Percentiles rank a stretch among this genome's conserved stretches.
phyloP scores from a whole-genome alignment of 2,888 invertebrate species.

The Sturmia bella region DNA sequence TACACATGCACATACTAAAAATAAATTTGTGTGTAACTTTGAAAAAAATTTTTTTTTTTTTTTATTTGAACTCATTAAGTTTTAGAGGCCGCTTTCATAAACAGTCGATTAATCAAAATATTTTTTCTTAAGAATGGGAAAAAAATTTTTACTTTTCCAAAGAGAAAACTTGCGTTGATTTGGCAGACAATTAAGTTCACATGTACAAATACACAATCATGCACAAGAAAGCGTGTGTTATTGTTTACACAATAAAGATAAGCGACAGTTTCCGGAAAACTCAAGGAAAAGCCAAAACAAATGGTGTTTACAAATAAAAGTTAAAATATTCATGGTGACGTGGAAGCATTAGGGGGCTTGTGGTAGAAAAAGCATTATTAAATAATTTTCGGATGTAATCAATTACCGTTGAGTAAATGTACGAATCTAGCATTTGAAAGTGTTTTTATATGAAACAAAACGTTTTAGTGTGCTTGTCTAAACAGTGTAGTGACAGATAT shows the following conservation, averaged over 20 bases:
- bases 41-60: neutral
- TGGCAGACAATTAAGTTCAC: neutral
- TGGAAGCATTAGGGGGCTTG: slow-evolving; percentile 27
- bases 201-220: neutral
- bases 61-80: neutral
- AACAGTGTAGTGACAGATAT: too few relatives aligned
- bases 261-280: slow-evolving; percentile 41
- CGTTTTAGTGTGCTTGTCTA: too few relatives aligned
- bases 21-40: too few relatives aligned
- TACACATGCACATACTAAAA: too few relatives aligned
- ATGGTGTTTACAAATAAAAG: slow-evolving; percentile 16
- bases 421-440: too few relatives aligned
- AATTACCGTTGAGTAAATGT: too few relatives aligned
- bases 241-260: slow-evolving; percentile 4
- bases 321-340: neutral
- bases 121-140: neutral
- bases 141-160: slow-evolving; percentile 2
- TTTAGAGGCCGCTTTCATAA: slow-evolving; percentile 42
- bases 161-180: slow-evolving; percentile 8
- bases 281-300: slow-evolving; percentile 37
- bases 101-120: slow-evolving; percentile 47
- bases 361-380: too few relatives aligned
- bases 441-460: too few relatives aligned
- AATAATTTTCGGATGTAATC: too few relatives aligned
- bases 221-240: neutral